These are phyloP conservation scores for Diphyllodes magnificus DNA, from an alignment of 2,113 vertebrate genomes.

Conservation along the genomic window DNA sequence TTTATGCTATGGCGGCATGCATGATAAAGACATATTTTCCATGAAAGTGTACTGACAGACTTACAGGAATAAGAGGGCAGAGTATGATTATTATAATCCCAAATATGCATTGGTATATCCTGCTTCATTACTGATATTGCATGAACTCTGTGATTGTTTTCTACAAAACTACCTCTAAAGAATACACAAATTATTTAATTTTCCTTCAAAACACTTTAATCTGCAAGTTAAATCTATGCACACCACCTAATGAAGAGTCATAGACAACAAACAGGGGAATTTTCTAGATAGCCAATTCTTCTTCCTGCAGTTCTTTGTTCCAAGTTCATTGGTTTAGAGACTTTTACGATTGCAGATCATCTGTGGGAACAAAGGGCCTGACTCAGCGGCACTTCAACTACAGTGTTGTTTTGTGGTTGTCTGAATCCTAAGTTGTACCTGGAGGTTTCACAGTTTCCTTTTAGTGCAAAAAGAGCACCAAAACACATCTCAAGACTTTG, in stretches of 20 bases:
- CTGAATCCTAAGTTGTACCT: neutral
- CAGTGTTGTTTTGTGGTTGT: neutral
- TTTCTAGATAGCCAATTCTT: neutral
- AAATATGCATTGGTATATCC: neutral
- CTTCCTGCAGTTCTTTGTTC: neutral
- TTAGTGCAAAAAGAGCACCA: neutral
- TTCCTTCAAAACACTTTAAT: neutral
- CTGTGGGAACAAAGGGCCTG: neutral
- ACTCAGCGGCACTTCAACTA: neutral
- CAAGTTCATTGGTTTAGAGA: neutral
- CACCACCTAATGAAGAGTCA: neutral
- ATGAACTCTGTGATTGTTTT: neutral
- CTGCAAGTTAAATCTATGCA: neutral
- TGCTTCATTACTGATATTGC: neutral
- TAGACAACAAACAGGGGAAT: neutral
- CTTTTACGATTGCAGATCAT: neutral
- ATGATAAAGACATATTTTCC: neutral
- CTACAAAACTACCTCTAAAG: neutral
- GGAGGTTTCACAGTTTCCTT: neutral
- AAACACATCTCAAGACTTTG: neutral
- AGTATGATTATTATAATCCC: neutral
- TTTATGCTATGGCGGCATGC: neutral
- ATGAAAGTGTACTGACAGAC: neutral
- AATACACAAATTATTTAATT: neutral
- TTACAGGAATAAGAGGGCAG: neutral